Base-by-base conservation (phyloP, 1,140 invertebrate genomes). In the Leptopilina clavipes region DNA sequence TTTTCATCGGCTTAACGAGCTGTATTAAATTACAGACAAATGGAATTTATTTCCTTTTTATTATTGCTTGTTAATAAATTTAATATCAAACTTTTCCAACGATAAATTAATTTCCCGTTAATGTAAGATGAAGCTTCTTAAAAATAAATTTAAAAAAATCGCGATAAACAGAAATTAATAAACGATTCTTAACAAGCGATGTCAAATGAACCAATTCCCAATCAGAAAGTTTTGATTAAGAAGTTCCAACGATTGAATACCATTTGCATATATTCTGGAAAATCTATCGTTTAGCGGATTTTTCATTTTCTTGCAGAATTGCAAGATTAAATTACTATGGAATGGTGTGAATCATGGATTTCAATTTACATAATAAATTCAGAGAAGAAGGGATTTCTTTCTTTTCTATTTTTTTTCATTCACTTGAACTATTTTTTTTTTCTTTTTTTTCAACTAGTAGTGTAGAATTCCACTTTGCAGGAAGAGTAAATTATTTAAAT, bases 281-380 rank as follows among this genome's bases (percentile, higher is more conserved):
- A 65, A 37, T 65, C 22, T 31, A 25, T n/a, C 59, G 22, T n/a
- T 31, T 31, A 65, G 19, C n/a, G 59, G 59, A 65, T 65, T 22
- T 54, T 25, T n/a, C 44, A n/a, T 48, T 48, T 48, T n/a, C 12
- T 31, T 52, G 48, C 48, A 52, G 48, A 17, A 52, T 52, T n/a
- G 48, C 14, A 52, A 52, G 14, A 52, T 52, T 52, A n/a, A 52
- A 52, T 7, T 52, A 52, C 6, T 17, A 52, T n/a, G 48, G n/a
- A 52, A 52, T 52, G 48, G 48, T 52, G 48, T 52, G 48, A 52
- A 52, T 52, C 14, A 17, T 52, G 48, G 48, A 52, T 52, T 52
- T 52, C 48, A 52, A 52, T 52, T n/a, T 52, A 52, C 48, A 52
- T 52, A 52, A 52, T 52, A 52, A 52, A 52, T 52, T 52, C 48